These are phyloP conservation scores for Gonioctena quinquepunctata DNA, from an alignment of 1,140 invertebrate genomes.

Conservation along the genomic window DNA sequence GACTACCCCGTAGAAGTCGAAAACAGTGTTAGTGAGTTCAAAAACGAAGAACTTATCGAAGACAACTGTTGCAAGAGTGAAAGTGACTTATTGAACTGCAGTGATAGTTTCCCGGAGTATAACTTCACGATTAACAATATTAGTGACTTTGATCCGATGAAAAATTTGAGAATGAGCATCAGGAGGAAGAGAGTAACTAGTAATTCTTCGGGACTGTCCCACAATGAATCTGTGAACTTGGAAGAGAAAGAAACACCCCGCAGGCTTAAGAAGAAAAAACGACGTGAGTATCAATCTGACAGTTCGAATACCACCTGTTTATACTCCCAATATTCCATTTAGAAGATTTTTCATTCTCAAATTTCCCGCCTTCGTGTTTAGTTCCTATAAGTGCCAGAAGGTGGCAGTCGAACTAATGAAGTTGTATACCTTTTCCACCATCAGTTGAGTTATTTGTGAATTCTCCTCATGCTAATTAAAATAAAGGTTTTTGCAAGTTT, in stretches of 20 bases:
- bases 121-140: constrained; percentile 44
- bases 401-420: too few relatives aligned
- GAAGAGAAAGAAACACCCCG: constrained; percentile 42
- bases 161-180: constrained; percentile 54
- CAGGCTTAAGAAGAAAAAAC: constrained; percentile 41
- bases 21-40: constrained; percentile 20
- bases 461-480: too few relatives aligned
- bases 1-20: neutral
- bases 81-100: constrained; percentile 37
- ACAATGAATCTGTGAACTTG: constrained; percentile 40
- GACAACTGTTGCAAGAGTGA: constrained; percentile 37
- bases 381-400: too few relatives aligned
- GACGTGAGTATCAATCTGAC: constrained; percentile 43
- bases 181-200: constrained; percentile 50
- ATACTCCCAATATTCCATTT: too few relatives aligned
- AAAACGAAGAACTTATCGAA: constrained; percentile 32
- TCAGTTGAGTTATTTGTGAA: too few relatives aligned
- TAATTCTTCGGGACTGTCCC: constrained; percentile 49
- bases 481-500: too few relatives aligned
- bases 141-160: constrained; percentile 48
- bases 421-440: too few relatives aligned
- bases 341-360: too few relatives aligned
- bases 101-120: constrained; percentile 30
- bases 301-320: too few relatives aligned
- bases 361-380: too few relatives aligned